Evolutionary conservation across 2,113 vertebrate species (phyloP).

Genomic region (Hemiscyllium ocellatum): DNA sequence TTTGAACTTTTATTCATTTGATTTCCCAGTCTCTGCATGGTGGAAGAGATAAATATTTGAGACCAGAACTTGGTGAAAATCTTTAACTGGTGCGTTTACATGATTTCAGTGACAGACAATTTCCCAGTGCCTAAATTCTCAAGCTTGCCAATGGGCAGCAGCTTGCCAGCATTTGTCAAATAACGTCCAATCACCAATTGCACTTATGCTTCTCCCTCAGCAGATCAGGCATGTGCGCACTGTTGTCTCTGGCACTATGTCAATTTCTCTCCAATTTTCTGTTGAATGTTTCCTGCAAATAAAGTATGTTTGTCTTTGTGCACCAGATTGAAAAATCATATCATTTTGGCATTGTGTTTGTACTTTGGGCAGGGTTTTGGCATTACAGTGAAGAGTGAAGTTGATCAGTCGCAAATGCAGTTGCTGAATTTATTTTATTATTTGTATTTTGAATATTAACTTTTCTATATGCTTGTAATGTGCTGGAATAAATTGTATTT

Average conservation of each 20-base stretch:
- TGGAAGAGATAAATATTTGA: too few species aligned
- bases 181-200: neutral
- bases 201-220: neutral
- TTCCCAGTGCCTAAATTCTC: neutral
- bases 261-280: neutral
- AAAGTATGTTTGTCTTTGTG: neutral
- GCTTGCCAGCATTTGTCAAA: neutral
- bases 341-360: neutral
- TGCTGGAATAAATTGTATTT: neutral
- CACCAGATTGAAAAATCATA: neutral
- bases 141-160: neutral
- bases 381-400: neutral
- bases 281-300: neutral
- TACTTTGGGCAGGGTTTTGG: neutral
- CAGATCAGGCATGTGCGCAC: neutral
- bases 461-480: neutral
- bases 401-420: neutral
- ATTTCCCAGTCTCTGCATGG: too few species aligned
- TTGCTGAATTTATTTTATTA: neutral
- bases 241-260: neutral
- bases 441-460: neutral
- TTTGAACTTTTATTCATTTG: too few species aligned
- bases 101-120: neutral
- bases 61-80: too few species aligned
- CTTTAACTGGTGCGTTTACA: neutral